These are phyloP conservation scores for Drosophila bocki DNA, from an alignment of 1,140 invertebrate genomes.

Conservation along the genomic window DNA sequence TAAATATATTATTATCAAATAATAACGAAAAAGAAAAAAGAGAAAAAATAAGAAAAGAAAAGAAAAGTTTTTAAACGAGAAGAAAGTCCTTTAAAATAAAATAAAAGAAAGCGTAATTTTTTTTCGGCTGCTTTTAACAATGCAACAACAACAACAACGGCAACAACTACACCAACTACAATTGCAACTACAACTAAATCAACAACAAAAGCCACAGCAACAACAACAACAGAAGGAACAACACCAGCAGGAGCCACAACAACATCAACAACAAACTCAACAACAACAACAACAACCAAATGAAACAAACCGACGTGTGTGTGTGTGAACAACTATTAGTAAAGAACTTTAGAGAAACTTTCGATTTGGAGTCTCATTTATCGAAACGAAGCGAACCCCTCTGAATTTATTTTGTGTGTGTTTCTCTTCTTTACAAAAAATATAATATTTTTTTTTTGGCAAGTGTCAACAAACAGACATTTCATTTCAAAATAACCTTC, in stretches of 20 bases:
- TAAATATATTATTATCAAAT: conserved; percentile 65
- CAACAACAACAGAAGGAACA: conserved; percentile 21
- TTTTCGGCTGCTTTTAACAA: conserved; percentile 48
- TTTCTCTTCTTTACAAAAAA: conserved; percentile 5
- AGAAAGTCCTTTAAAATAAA: conserved; percentile 18
- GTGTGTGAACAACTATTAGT: conserved; percentile 15
- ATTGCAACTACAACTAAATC: conserved; percentile 21
- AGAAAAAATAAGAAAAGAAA: conserved; percentile 22
- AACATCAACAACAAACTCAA: conserved; percentile 45
- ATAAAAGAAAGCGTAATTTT: conserved; percentile 42
- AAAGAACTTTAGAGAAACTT: conserved; percentile 44
- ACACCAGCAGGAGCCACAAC: conserved; percentile 26
- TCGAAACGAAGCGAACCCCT: conserved; percentile 14
- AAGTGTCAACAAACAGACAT: conserved; percentile 7
- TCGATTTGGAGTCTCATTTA: conserved; percentile 36
- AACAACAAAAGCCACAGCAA: conserved; percentile 34
- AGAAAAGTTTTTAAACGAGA: conserved; percentile 38
- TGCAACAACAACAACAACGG: conserved; percentile 45
- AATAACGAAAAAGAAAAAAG: conserved; percentile 12
- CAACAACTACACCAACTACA: conserved; percentile 29
- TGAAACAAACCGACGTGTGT: conserved; percentile 26
- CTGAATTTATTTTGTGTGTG: conserved; percentile 35
- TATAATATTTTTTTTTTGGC: conserved; percentile 4
- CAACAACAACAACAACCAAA: conserved; percentile 46
- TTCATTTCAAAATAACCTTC: neutral